Base-by-base conservation (phyloP, 2,888 invertebrate genomes). In the Oscheius onirici region DNA sequence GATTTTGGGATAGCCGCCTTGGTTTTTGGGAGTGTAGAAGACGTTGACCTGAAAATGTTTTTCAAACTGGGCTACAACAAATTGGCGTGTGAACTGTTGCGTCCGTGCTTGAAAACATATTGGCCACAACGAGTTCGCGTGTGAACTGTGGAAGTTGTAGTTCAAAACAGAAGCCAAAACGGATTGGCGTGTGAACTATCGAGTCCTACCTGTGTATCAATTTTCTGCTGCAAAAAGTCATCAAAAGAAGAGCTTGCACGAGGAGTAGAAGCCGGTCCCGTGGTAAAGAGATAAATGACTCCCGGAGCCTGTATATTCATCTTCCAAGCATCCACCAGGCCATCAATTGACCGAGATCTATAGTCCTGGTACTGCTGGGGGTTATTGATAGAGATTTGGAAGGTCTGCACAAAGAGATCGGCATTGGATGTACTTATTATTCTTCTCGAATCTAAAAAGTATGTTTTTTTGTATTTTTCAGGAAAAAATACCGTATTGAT, bases 361-460 rank as follows among this genome's bases (percentile, higher is more conserved):
- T 15, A 17, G 17, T 26, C 28, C 17, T n/a, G 8, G 5, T 10
- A 13, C 41, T 58, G 40, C 41, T 58, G 58, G 26, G 26, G 15
- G 41, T 57, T 34, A 6, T 26, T 55, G 3, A 63, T 26, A 20
- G 10, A 17, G 8, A 3, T 6, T 49, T 63, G 46, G 49, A 63
- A 63, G 17, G 24, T n/a, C 10, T 63, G 24, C 17, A 63, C 49
- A 28, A 63, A 63, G 8, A 28, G 49, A 10, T 46, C 28, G 1
- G 63, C n/a, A 24, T 63, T 44, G 28, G 63, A 63, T 1, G 63
- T 63, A 34, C 63, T 63, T 26, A 63, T 46, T n/a, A 63, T 26
- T 63, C 63, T 22, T n/a, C 24, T 3, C 3, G 46, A 44, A 24
- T 3, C 63, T 63, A n/a, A 3, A 63, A 24, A 10, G n/a, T n/a